Evolutionary conservation across 2,888 invertebrate species (phyloP).

Genomic region (Lymantria dispar): DNA sequence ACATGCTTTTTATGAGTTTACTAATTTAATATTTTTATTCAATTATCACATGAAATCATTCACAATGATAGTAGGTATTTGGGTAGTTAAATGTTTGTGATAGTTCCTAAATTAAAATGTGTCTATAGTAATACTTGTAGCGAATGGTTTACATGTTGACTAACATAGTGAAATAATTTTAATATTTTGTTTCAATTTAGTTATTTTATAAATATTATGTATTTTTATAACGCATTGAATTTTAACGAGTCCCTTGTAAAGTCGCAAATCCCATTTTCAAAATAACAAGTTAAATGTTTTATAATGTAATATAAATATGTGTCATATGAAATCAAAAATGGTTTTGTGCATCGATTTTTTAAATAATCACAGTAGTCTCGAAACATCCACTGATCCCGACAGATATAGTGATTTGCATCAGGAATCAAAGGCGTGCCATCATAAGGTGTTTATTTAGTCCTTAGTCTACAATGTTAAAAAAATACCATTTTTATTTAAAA

Average conservation of each 20-base stretch:
- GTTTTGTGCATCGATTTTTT: no score
- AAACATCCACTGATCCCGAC: no score
- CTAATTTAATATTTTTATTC: neutral
- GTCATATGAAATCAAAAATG: no score
- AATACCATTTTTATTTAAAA: no score
- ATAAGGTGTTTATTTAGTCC: no score
- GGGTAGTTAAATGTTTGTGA: conserved; percentile 7
- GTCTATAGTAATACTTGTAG: conserved; percentile 3
- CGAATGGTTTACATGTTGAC: conserved; percentile 12
- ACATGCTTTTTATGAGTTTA: neutral
- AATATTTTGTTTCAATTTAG: conserved; percentile 1
- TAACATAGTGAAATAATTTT: conserved; percentile 10
- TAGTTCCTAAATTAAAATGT: neutral
- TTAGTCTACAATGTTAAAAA: no score
- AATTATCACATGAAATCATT: neutral
- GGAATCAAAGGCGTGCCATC: no score
- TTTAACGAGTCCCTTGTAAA: conserved; percentile 3
- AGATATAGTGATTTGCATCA: no score
- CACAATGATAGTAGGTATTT: neutral
- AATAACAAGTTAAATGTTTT: no score
- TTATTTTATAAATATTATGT: conserved; percentile 14
- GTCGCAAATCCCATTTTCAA: neutral
- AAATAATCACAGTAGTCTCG: no score
- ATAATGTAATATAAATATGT: no score
- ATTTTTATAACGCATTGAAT: conserved; percentile 12